These are phyloP conservation scores for Grammomys surdaster DNA, from an alignment of 2,113 vertebrate species.

Conservation along the genomic window DNA sequence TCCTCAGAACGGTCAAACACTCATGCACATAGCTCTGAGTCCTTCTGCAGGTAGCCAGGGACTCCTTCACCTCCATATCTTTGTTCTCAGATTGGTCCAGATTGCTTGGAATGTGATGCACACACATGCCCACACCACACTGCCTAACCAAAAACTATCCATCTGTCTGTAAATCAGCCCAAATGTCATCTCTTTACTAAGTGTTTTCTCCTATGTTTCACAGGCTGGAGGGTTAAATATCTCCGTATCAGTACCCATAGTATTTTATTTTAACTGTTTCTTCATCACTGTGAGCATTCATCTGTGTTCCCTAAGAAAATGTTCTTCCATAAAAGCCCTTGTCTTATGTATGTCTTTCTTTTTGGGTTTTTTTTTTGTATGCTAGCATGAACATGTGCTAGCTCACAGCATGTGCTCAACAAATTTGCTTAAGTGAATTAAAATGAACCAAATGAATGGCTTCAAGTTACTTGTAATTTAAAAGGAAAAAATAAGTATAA, in stretches of 20 bases:
- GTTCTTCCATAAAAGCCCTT: neutral
- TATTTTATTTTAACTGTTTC: neutral
- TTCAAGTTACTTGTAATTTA: slow-evolving; percentile 40
- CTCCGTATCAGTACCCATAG: neutral
- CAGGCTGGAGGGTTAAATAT: neutral
- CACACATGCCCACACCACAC: neutral
- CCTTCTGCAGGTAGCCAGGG: neutral
- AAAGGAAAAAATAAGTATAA: slow-evolving; percentile 41
- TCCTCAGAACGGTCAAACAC: neutral
- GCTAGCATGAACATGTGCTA: neutral
- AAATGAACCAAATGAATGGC: slow-evolving; percentile 39
- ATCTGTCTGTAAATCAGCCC: slow-evolving; percentile 40
- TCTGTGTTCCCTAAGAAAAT: neutral
- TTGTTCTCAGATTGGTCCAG: neutral
- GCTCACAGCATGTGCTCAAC: neutral
- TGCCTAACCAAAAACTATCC: slow-evolving; percentile 8
- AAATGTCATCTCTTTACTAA: slow-evolving; percentile 33
- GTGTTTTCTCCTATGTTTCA: neutral
- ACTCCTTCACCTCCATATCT: neutral
- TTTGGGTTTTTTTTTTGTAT: neutral
- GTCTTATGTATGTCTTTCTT: neutral
- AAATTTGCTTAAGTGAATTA: slow-evolving; percentile 45
- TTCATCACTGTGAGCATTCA: neutral
- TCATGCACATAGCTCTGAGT: neutral
- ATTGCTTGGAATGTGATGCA: neutral